Conservation (phyloP, 2,797 vertebrate species). For the Emydoidea blandingii region DNA sequence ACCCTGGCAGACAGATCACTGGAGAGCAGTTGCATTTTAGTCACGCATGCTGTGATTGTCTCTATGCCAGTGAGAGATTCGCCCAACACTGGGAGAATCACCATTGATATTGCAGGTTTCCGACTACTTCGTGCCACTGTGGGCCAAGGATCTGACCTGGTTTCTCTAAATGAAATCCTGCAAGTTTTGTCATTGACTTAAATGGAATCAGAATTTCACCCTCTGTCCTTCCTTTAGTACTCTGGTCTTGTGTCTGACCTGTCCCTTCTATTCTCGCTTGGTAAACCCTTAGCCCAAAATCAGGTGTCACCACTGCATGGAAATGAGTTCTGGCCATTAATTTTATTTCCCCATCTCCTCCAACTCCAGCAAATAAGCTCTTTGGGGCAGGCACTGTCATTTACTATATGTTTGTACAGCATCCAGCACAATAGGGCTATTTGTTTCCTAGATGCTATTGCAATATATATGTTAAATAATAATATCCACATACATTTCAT, state of each 20-base stretch:
- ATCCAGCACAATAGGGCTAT: background rate
- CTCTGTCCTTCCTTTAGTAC: background rate
- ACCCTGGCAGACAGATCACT: background rate
- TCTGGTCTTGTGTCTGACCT: background rate
- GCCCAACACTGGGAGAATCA: background rate
- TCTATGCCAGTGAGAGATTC: background rate
- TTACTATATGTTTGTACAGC: background rate
- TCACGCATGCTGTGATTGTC: background rate
- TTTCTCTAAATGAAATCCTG: background rate
- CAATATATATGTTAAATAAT: background rate
- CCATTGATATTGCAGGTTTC: background rate
- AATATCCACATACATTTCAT: background rate
- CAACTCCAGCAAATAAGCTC: background rate
- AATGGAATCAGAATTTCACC: background rate
- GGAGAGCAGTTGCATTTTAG: background rate
- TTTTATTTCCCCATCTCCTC: background rate
- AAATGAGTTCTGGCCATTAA: background rate
- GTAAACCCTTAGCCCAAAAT: background rate
- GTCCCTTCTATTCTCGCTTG: rapidly evolving
- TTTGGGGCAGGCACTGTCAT: background rate
- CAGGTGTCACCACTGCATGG: background rate
- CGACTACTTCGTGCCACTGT: background rate
- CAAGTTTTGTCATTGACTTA: background rate
- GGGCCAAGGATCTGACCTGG: background rate
- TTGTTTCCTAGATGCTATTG: background rate